phyloP scores from a whole-genome alignment of 2,888 invertebrate species.

The Tolmerus cingulatus region DNA sequence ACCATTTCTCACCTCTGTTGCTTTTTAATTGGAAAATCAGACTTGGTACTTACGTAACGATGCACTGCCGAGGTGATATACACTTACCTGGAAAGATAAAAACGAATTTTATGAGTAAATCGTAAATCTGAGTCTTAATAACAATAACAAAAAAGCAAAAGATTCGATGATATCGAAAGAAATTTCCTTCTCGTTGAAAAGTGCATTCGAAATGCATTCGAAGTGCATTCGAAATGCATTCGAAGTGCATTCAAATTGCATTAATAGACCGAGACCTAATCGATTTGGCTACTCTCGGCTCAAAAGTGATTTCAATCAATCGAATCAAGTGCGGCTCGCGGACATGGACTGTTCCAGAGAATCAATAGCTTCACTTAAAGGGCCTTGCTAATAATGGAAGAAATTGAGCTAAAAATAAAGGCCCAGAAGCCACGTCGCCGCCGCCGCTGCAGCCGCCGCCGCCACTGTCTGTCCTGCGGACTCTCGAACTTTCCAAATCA shows the following conservation, averaged over 20 bases:
- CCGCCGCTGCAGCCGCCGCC: neutral
- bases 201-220: neutral
- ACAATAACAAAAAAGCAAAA: neutral
- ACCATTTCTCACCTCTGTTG: neutral
- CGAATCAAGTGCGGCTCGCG: neutral
- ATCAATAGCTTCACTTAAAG: conserved; percentile 26
- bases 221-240: neutral
- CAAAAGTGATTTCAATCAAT: conserved; percentile 16
- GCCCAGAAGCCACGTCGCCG: neutral
- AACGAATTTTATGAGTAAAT: neutral
- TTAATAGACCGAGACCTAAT: conserved; percentile 5
- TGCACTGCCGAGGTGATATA: neutral
- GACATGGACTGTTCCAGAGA: conserved; percentile 8
- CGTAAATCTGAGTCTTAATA: neutral
- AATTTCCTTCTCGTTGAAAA: neutral
- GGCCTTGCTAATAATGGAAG: conserved; percentile 1
- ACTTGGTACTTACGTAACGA: neutral
- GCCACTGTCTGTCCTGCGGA: neutral
- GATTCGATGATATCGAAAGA: neutral
- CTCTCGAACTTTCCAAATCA: conserved; percentile 8
- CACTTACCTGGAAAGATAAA: conserved; percentile 6
- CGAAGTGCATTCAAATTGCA: neutral
- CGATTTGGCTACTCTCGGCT: neutral
- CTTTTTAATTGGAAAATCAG: neutral
- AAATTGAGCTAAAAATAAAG: conserved; percentile 21